Percentiles rank a stretch among this genome's conserved stretches.
Evolutionary conservation across 1,140 invertebrate species (phyloP).

Genomic region (Cydia pomonella): DNA sequence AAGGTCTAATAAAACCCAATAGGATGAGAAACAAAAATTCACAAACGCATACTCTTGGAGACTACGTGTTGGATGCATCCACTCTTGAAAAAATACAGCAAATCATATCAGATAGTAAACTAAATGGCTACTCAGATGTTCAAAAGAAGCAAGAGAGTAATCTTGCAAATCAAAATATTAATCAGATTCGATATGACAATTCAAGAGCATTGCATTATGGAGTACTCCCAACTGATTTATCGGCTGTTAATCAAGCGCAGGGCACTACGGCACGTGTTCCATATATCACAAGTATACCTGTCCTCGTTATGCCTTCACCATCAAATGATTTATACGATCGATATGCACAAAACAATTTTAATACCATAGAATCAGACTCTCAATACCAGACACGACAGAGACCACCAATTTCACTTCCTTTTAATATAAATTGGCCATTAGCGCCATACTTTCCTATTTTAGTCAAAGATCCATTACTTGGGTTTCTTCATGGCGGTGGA

Average conservation of each 20-base stretch:
- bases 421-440: slow-evolving; percentile 73
- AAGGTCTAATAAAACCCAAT: slow-evolving; percentile 55
- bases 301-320: slow-evolving; percentile 53
- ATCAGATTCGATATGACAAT: slow-evolving; percentile 45
- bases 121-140: slow-evolving; percentile 41
- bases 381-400: slow-evolving; percentile 55
- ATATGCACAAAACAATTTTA: slow-evolving; percentile 41
- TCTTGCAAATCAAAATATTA: slow-evolving; percentile 38
- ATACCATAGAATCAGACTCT: slow-evolving; percentile 32
- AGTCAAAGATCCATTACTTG: slow-evolving; percentile 81
- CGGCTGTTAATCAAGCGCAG: slow-evolving; percentile 25
- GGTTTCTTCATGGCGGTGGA: slow-evolving; percentile 71
- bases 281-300: slow-evolving; percentile 60
- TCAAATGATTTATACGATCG: slow-evolving; percentile 43
- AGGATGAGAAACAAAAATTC: slow-evolving; percentile 51
- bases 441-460: slow-evolving; percentile 80
- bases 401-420: slow-evolving; percentile 46
- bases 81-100: slow-evolving; percentile 63
- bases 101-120: slow-evolving; percentile 61
- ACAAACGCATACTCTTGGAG: slow-evolving; percentile 44
- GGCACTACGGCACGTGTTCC: slow-evolving; percentile 44
- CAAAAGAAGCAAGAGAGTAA: slow-evolving; percentile 46
- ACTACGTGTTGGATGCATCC: slow-evolving; percentile 56
- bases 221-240: not conserved
- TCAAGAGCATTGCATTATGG: slow-evolving; percentile 39